Evolutionary conservation across 2,797 vertebrate species (phyloP).

Genomic region (Poecilia picta): DNA sequence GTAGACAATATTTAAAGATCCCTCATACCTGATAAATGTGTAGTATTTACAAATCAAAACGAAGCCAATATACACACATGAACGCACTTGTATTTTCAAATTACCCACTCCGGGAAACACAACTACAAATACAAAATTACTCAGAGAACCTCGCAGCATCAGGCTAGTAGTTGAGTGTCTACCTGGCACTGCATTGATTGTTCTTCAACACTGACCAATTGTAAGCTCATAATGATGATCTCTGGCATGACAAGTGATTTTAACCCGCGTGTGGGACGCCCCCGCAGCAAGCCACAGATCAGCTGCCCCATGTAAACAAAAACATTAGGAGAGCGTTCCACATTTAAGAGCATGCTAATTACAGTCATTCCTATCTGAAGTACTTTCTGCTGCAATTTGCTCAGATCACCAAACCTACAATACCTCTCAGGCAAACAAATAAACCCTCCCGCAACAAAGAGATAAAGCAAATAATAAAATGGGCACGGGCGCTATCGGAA

Average conservation of each 20-base stretch:
- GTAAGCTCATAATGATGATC: conserved; percentile 86
- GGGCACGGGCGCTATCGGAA: conserved; percentile 72
- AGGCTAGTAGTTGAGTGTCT: conserved; percentile 69
- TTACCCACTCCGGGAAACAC: conserved; percentile 70
- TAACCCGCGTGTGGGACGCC: conserved; percentile 83
- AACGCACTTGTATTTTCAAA: conserved; percentile 64
- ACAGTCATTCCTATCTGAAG: conserved; percentile 84
- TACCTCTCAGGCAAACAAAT: conserved; percentile 85
- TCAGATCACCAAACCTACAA: conserved; percentile 84
- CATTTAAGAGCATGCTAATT: conserved; percentile 86
- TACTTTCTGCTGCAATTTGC: conserved; percentile 85
- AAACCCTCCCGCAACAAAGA: conserved; percentile 83
- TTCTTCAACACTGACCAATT: conserved; percentile 83
- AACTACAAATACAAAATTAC: conserved; percentile 69
- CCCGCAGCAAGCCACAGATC: conserved; percentile 80
- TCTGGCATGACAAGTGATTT: conserved; percentile 86
- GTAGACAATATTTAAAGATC: not conserved
- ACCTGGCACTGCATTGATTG: conserved; percentile 77
- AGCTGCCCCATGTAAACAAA: conserved; percentile 83
- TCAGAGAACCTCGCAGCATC: conserved; percentile 43
- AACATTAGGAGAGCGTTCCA: conserved; percentile 82
- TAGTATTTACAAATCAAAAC: conserved; percentile 31
- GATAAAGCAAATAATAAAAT: conserved; percentile 80
- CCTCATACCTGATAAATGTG: not conserved
- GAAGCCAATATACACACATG: conserved; percentile 42